Evolutionary conservation across 2,888 invertebrate genomes (phyloP), one percentile per base, ranked within the genome.

Genomic region (Drosophila mimica): DNA sequence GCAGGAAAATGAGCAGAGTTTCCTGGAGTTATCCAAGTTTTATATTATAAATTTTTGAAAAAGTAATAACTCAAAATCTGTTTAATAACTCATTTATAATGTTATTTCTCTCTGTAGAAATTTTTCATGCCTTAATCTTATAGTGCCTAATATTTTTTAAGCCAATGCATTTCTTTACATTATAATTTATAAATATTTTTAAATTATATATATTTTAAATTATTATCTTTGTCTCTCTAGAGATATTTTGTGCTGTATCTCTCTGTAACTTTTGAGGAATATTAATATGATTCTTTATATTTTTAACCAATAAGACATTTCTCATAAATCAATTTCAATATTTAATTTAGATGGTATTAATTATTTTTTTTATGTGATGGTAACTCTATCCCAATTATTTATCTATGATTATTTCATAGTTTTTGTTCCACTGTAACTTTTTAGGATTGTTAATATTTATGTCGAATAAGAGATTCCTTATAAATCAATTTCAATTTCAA

Each of bases 211-310:
- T 25, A 25, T 25, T 25, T 25, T 25, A 25, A 25, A 25, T 25
- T 25, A 2, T 25, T 25, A 25, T 25, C 25, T 25, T 25, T 43
- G 13, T 1, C 1, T 3, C 20, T 6, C 5, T 3, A 11, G 6
- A 11, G 3, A 43, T 43, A 20, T 43, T n/a, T 5, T 0, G 4
- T 8, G 40, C n/a, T 1, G 1, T 4, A 36, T 17, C 0, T 11
- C 38, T 3, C 17, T 17, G 7, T 13, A 43, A 20, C 20, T 43
- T 43, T 6, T 20, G 3, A 43, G 13, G 6, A 1, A 13, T 20
- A 43, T 20, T 20, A 6, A 43, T 0, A 0, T 36, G 0, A 43
- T 2, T 40, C 2, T 9, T 11, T 2, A 40, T 40, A 40, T 9
- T 9, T 2, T 5, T n/a, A 4, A 1, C 1, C 20, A 43, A 17